phyloP scores from a whole-genome alignment of 1,140 invertebrate species.

The Dendroctonus ponderosae region DNA sequence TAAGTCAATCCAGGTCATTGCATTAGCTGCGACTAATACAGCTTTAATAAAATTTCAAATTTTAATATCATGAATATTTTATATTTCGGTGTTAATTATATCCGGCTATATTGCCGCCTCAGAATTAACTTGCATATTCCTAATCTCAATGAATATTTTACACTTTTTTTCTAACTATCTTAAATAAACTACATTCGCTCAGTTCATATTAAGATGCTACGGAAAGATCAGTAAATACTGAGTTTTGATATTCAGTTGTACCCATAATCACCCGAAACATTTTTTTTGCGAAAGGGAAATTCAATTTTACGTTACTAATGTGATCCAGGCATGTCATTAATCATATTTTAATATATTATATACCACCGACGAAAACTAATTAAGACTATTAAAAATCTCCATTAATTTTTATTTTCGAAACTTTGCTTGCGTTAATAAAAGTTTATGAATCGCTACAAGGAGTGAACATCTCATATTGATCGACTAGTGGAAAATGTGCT shows the following conservation, averaged over 20 bases:
- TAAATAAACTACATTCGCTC: too few relatives aligned
- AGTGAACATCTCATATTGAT: too few relatives aligned
- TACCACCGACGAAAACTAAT: conserved; percentile 22
- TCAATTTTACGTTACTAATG: too few relatives aligned
- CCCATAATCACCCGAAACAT: too few relatives aligned
- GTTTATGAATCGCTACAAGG: conserved; percentile 1
- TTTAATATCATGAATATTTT: conserved; percentile 27
- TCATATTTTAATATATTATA: conserved; percentile 22
- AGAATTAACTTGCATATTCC: conserved; percentile 10
- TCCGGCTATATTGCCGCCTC: conserved; percentile 17
- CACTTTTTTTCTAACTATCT: conserved; percentile 2
- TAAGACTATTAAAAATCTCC: conserved; percentile 18
- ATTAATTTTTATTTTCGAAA: conserved; percentile 19
- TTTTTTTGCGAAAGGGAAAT: too few relatives aligned
- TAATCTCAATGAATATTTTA: conserved; percentile 5
- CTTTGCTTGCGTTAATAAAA: conserved; percentile 14
- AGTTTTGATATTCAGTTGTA: too few relatives aligned
- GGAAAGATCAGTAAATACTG: too few relatives aligned
- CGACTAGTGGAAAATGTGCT: too few relatives aligned
- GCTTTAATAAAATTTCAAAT: conserved; percentile 19
- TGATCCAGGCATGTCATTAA: not conserved
- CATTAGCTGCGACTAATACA: conserved; percentile 23
- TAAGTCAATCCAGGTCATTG: conserved; percentile 16
- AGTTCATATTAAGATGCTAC: too few relatives aligned
- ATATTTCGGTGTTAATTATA: conserved; percentile 17